These are phyloP conservation scores for Blastobasis lacticolella DNA, from an alignment of 2,888 invertebrate genomes.

Conservation along the genomic window DNA sequence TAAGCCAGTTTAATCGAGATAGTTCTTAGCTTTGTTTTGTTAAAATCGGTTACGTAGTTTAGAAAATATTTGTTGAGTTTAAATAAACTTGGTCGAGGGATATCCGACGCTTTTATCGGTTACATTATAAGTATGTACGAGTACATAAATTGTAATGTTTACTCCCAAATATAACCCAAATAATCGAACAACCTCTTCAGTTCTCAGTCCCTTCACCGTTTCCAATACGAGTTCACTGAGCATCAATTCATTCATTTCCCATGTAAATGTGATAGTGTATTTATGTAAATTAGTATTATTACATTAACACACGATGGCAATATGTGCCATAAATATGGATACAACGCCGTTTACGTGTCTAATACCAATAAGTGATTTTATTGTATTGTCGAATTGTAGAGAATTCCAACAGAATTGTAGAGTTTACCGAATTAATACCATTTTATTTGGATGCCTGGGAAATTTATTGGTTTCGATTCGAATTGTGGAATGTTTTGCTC, in stretches of 20 bases:
- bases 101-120: too few relatives aligned
- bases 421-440: too few relatives aligned
- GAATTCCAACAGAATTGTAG: conserved; percentile 17
- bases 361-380: conserved; percentile 29
- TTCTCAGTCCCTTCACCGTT: conserved; percentile 16
- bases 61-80: too few relatives aligned
- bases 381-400: conserved; percentile 29
- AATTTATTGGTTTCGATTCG: too few relatives aligned
- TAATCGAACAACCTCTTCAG: conserved; percentile 19
- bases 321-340: conserved; percentile 59
- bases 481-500: too few relatives aligned
- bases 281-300: conserved; percentile 69
- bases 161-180: conserved; percentile 3
- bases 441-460: too few relatives aligned
- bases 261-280: conserved; percentile 70
- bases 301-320: conserved; percentile 58
- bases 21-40: too few relatives aligned
- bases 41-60: too few relatives aligned
- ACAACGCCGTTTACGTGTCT: conserved; percentile 35
- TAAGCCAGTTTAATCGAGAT: too few relatives aligned
- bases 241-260: conserved; percentile 59
- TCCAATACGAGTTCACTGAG: conserved; percentile 25
- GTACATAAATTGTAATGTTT: neutral
- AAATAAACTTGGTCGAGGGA: too few relatives aligned
- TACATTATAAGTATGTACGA: too few relatives aligned